Evolutionary conservation across 1,140 invertebrate genomes (phyloP).

Genomic region (Magallana angulata): DNA sequence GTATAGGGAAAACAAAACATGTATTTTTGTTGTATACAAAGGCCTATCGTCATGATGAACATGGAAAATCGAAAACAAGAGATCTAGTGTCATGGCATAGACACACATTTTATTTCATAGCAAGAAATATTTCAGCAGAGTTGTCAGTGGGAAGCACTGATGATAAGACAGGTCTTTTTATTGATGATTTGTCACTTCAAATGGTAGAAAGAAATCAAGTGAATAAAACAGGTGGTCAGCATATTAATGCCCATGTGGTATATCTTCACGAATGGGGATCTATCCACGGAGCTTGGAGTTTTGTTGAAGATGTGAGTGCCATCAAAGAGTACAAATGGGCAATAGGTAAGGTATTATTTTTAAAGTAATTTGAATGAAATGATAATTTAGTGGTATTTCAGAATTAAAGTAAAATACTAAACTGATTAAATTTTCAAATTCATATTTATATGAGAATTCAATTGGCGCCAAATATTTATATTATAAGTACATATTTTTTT

Average conservation of each 20-base stretch:
- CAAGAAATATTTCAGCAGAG: neutral
- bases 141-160: constrained; percentile 47
- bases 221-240: constrained; percentile 1
- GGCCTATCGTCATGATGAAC: constrained; percentile 47
- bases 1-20: constrained; percentile 52
- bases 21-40: constrained; percentile 61
- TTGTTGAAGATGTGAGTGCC: constrained; percentile 58
- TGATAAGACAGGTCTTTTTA: constrained; percentile 46
- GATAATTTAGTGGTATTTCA: too few relatives aligned
- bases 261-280: constrained; percentile 65
- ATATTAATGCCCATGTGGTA: constrained; percentile 55
- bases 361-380: too few relatives aligned
- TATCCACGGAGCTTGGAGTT: constrained; percentile 63
- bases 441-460: too few relatives aligned
- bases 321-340: constrained; percentile 67
- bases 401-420: too few relatives aligned
- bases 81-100: constrained; percentile 58
- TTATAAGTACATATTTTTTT: too few relatives aligned
- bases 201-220: constrained; percentile 36
- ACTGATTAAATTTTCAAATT: too few relatives aligned
- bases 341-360: constrained; percentile 56
- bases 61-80: constrained; percentile 39
- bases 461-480: too few relatives aligned
- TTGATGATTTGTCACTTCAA: constrained; percentile 56
- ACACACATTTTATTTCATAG: constrained; percentile 59